These are phyloP conservation scores for Siniperca knerii DNA, from an alignment of 2,113 vertebrate species.

Conservation along the genomic window DNA sequence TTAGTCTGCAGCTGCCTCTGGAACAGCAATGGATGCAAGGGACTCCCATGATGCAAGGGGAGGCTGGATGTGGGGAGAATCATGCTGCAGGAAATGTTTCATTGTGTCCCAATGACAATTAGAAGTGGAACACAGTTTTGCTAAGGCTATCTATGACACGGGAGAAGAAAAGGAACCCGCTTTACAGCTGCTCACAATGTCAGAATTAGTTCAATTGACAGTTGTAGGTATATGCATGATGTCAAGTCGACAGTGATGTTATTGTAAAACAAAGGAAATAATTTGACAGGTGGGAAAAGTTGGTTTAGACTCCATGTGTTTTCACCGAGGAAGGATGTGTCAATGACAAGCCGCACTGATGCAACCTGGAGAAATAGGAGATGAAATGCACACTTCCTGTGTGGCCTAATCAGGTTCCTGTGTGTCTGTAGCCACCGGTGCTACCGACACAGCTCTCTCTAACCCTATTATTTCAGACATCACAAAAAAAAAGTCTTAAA, in stretches of 20 bases:
- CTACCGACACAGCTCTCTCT: constrained; percentile 35
- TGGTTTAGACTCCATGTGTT: constrained; percentile 72
- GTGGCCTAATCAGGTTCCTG: constrained; percentile 73
- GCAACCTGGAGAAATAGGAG: constrained; percentile 80
- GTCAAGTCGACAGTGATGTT: constrained; percentile 61
- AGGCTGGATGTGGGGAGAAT: constrained; percentile 43
- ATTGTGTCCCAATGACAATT: constrained; percentile 61
- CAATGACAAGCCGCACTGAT: constrained; percentile 76
- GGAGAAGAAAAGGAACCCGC: constrained; percentile 21
- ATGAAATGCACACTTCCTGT: constrained; percentile 76
- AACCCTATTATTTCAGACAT: constrained; percentile 51
- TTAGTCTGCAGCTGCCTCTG: constrained; percentile 9
- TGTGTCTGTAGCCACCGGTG: constrained; percentile 52
- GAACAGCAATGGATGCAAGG: neutral
- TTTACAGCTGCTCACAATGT: constrained; percentile 28
- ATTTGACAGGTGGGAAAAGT: constrained; percentile 76
- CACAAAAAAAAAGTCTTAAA: constrained; percentile 7
- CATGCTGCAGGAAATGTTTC: constrained; percentile 36
- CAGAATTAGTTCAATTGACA: constrained; percentile 60
- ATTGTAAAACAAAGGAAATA: constrained; percentile 65
- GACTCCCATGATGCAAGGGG: constrained; percentile 35
- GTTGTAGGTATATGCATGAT: constrained; percentile 38
- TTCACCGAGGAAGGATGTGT: constrained; percentile 68
- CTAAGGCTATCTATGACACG: constrained; percentile 43
- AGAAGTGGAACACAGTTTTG: constrained; percentile 49